Base-by-base conservation (phyloP, 2,888 invertebrate genomes). In the Scaptomyza flava region DNA sequence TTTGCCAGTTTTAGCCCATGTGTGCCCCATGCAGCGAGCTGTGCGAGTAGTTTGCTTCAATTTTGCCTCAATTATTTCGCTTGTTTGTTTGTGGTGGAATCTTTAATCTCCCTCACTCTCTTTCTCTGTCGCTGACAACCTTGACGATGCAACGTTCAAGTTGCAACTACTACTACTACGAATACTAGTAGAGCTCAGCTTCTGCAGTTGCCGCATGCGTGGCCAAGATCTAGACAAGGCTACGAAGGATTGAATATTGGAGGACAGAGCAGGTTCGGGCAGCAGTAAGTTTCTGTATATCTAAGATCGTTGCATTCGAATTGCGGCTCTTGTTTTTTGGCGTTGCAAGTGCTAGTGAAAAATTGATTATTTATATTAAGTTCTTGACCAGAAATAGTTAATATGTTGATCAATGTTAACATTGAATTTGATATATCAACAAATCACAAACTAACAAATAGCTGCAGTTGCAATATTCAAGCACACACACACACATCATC, bases 21-120 rank as follows among this genome's bases (percentile, higher is more conserved):
- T 36, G n/a, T 51, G 59, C 56, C 48, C n/a, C 58, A 34, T 50
- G 63, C 60, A 27, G 72, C 56, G 45, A 61, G 70, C 61, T 51
- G 38, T 38, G 38, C 57, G 69, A 72, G 80, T 74, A 79, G 87
- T 81, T 88, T 79, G 85, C 82, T 82, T 80, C 87, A 82, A 89
- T 82, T 89, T 84, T 87, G 80, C 89, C 88, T 85, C 89, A 89
- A 89, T 89, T 89, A 89, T 87, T 89, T 82, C 85, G 85, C 89
- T 89, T 85, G 89, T 89, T 89, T 89, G 89, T 89, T 88, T 85
- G 78, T 77, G 78, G 79, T 85, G 88, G 89, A 89, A 89, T 89
- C 89, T 89, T 88, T 79, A 83, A 89, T 89, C 88, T 87, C 72
- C 74, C 66, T 38, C 14, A 0, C 36, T n/a, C 36, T 38, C 38